Evolutionary conservation across 2,113 vertebrate species (phyloP), one percentile per base, ranked within the genome.

Genomic region (Hepsetus odoe): DNA sequence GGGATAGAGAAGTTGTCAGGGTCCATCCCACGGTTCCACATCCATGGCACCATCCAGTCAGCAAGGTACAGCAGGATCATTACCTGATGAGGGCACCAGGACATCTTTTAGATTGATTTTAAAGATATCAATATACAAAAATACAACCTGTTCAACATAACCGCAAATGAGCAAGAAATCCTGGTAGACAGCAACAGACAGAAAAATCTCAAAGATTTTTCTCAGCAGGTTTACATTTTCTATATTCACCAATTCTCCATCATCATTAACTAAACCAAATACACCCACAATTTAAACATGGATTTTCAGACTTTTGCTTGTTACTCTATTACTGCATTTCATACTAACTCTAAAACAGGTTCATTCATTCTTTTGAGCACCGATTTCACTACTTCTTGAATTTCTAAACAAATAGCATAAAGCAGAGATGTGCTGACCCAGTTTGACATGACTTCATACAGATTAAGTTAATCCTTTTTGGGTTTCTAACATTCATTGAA

Each of bases 31-130:
- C 97, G 90, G 35, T 94, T 92, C 98, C 98, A 99, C 97, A 99
- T 99, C 97, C 98, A 99, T 90, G 98, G 95, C 65, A 99, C 97
- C 97, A 99, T 98, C 98, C 98, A 99, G 92, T 99, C 96, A 4
- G 98, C 97, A 74, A 99, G 94, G 91, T 98, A 99, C 33, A 99
- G 94, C 5, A 99, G 96, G 85, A 98, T 94, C 59, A 98, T 87
- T 30, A 99, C 98, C 98, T 99, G 77, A 53, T 0, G 33, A 38
- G 56, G 13, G n/a, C 81, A 62, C 76, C 56, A 67, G 61, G 16
- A 6, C 0, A 76, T 0, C 33, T 35, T 49, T 49, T 49, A 49
- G 18, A 6, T 49, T 49, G 5, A 20, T 20, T 49, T 20, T 2
- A 20, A 20, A 6, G 18, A 18, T 46, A 3, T 16, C 3, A 18